Evolutionary conservation across 2,888 invertebrate species (phyloP).

Genomic region (Tubiluchus corallicola): DNA sequence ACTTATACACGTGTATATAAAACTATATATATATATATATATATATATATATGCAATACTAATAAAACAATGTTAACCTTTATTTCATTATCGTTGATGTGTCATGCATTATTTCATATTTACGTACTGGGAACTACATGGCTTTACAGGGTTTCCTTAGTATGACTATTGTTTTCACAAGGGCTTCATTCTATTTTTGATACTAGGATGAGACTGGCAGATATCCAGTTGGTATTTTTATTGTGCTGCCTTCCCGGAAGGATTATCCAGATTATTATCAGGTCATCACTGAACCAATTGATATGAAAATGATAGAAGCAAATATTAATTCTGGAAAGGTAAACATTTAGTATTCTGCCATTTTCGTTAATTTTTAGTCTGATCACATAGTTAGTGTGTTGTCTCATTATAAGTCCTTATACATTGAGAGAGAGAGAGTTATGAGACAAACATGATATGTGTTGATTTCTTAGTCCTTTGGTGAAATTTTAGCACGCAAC

Average conservation of each 20-base stretch:
- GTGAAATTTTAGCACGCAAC: too few species aligned
- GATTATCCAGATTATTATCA: slow-evolving; percentile 88
- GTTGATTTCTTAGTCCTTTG: too few species aligned
- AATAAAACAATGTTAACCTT: too few species aligned
- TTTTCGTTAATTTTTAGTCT: background rate
- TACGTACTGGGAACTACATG: too few species aligned
- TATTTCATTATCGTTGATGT: too few species aligned
- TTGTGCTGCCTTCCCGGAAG: slow-evolving; percentile 89
- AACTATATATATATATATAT: too few species aligned
- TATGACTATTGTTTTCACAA: background rate
- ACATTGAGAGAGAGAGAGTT: too few species aligned
- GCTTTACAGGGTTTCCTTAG: too few species aligned
- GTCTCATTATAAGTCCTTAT: slow-evolving; percentile 7
- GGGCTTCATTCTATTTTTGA: background rate
- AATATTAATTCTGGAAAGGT: slow-evolving; percentile 57
- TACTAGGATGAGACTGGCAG: slow-evolving; percentile 50
- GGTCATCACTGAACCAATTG: slow-evolving; percentile 79
- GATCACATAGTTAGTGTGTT: background rate
- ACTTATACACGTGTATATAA: too few species aligned
- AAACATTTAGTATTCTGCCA: slow-evolving; percentile 11
- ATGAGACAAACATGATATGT: too few species aligned
- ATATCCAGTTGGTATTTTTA: slow-evolving; percentile 71
- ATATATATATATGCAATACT: too few species aligned
- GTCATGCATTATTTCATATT: too few species aligned
- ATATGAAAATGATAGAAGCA: slow-evolving; percentile 76